Evolutionary conservation across 2,888 invertebrate genomes (phyloP), one percentile per base, ranked within the genome.

Genomic region (Eulithis prunata): DNA sequence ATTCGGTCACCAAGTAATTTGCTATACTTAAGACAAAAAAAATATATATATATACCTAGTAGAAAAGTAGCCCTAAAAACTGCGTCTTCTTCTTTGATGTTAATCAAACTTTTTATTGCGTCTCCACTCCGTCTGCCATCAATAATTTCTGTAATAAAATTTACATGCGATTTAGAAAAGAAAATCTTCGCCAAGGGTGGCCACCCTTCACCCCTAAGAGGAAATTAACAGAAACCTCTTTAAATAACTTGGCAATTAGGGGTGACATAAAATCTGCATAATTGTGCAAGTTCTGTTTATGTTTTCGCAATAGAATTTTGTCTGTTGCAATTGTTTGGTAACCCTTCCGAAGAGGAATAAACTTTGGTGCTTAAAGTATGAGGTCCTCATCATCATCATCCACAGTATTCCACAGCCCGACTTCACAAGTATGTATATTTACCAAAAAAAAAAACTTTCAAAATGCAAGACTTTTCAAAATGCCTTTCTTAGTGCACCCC

Each of bases 201-300:
- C 75, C 64, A 64, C 68, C 64, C 64, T 72, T 75, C 62, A 54
- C 46, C 80, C 80, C 76, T 78, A 77, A 78, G 79, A 78, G 82
- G 83, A 83, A 86, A 87, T 88, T 90, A 89, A 88, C 87, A 82
- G 82, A 87, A 90, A 90, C 88, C 90, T 91, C 90, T 90, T 90
- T 90, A 92, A 91, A 91, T 92, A 91, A 91, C 89, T 90, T 89
- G 85, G 91, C 90, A 91, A 92, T 92, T 91, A 91, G 90, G 91
- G 91, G 89, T 86, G 86, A 90, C 90, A 91, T 91, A 86, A 91
- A 91, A 92, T 92, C 85, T 86, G 80, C 91, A 91, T 92, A 91
- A 91, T 90, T 90, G 90, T 90, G 80, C 84, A 89, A 90, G 86
- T 91, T 90, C 58, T 88, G 90, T 91, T 90, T 90, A 88, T 90